phyloP scores from a whole-genome alignment of 2,113 vertebrate species.

The Onychostruthus taczanowskii region DNA sequence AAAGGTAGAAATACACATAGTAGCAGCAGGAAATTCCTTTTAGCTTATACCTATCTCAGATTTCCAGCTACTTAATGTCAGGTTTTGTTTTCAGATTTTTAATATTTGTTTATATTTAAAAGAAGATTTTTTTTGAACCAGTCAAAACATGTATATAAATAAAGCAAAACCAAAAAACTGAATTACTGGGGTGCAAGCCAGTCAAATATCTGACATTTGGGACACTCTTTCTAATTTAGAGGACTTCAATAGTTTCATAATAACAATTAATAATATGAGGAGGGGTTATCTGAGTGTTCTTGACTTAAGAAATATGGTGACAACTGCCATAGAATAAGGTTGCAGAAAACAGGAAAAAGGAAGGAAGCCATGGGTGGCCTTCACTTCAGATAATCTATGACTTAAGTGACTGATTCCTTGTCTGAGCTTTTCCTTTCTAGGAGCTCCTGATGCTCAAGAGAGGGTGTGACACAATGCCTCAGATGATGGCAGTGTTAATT shows the following conservation, averaged over 20 bases:
- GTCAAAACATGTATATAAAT: background rate
- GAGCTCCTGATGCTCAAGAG: background rate
- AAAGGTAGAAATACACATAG: background rate
- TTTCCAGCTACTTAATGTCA: background rate
- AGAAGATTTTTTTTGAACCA: background rate
- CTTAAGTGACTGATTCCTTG: background rate
- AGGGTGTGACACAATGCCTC: background rate
- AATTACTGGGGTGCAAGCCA: background rate
- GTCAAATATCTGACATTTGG: background rate
- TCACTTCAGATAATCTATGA: background rate
- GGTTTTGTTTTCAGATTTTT: background rate
- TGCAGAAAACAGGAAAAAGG: background rate
- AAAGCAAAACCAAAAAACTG: background rate
- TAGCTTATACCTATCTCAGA: background rate
- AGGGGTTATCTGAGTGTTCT: background rate
- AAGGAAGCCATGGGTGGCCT: background rate
- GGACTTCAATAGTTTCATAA: background rate
- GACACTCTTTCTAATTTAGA: background rate
- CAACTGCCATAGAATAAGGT: background rate
- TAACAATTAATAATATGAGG: background rate
- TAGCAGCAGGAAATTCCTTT: background rate
- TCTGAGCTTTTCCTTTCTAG: background rate
- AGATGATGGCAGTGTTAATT: background rate
- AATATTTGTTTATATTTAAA: background rate
- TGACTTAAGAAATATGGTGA: background rate